Base-by-base conservation (phyloP, 2,113 vertebrate species). In the Cyphomyrus discorhynchus region DNA sequence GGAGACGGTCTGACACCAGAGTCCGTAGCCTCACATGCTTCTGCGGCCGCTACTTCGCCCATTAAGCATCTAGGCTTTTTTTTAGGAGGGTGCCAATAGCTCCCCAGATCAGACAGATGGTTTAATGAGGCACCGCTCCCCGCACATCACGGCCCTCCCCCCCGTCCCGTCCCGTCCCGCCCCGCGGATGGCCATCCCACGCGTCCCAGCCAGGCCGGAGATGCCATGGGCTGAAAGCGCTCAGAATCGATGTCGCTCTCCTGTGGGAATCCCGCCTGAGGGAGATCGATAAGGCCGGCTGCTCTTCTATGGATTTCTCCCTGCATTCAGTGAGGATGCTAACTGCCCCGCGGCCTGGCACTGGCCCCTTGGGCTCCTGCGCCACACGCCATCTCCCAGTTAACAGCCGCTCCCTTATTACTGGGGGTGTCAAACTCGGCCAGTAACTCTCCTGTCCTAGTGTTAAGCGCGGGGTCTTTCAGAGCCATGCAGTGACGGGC, bases 191-290 rank as follows among this genome's bases (percentile, higher is more conserved):
- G 9, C 52, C 77, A 27, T 74, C 77, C n/a, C 52, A 3, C 74
- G 58, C 50, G 27, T 49, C 42, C 35, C 24, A 86, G 83, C 42
- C 45, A 10, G 42, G 83, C 21, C 5, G 10, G 46, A 27, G 47
- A 47, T 86, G 21, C 83, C 47, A 24, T 50, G 83, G 83, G 49
- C 85, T 35, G 5, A 52, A 87, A 94, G 92, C 94, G 89, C 92
- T 94, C 91, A 95, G 96, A 95, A 96, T 96, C 95, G 91, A 93
- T 92, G 92, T 92, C 93, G 94, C 94, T 93, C 93, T 93, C 95
- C 95, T 93, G 92, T 92, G 95, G 89, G 94, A 92, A 3, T 7
- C 82, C 3, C 89, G 91, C 92, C 92, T 21, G 19, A 93, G 92
- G 93, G 95, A 95, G 95, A 95, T 96, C 96, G 95, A 95, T 96